These are phyloP conservation scores for Carduelis carduelis DNA, from an alignment of 2,797 vertebrate genomes.

Conservation along the genomic window DNA sequence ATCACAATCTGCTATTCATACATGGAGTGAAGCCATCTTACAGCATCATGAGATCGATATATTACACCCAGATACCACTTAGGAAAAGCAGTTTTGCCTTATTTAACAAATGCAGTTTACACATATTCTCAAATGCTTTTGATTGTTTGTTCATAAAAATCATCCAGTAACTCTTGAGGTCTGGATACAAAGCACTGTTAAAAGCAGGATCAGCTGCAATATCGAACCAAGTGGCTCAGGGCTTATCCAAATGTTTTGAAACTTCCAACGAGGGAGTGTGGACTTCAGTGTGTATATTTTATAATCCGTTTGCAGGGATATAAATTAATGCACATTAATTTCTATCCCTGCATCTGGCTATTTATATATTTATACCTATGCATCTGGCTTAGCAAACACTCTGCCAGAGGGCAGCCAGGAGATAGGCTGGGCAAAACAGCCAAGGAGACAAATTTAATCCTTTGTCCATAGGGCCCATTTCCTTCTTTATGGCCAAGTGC, in stretches of 20 bases:
- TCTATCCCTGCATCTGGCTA: neutral
- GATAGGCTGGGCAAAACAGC: fast-evolving
- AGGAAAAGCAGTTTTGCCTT: slow-evolving; percentile 28
- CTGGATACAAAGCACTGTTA: neutral
- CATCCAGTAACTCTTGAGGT: neutral
- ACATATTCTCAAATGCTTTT: neutral
- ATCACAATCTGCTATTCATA: slow-evolving; percentile 16
- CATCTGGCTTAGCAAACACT: neutral
- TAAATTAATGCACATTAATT: neutral
- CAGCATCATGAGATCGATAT: neutral
- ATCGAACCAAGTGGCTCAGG: neutral
- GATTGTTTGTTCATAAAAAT: neutral
- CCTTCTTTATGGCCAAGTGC: neutral
- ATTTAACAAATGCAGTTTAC: slow-evolving; percentile 24
- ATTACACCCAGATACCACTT: neutral
- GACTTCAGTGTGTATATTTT: neutral
- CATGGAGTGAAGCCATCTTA: neutral
- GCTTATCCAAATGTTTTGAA: neutral
- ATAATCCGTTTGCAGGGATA: neutral
- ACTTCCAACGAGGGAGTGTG: neutral
- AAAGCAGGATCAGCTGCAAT: neutral
- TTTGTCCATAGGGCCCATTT: fast-evolving
- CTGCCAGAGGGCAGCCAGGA: neutral
- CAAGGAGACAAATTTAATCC: neutral
- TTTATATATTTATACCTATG: neutral